Evolutionary conservation across 2,113 vertebrate species (phyloP).

Genomic region (Seriola aureovittata): DNA sequence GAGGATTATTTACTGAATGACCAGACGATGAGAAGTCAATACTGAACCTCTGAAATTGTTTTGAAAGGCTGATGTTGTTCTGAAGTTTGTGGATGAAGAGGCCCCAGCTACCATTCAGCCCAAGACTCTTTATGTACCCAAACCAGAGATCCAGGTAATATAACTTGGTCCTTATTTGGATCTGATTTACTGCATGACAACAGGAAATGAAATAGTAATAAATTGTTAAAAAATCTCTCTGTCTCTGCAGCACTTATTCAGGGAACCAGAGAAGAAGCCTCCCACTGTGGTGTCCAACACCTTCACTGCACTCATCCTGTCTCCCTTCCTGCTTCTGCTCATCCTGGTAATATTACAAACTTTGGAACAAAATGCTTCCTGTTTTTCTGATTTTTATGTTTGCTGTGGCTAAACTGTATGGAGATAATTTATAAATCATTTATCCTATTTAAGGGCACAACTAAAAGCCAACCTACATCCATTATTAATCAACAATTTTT

Average conservation of each 20-base stretch:
- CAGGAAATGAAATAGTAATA: background rate
- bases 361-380: background rate
- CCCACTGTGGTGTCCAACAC: slow-evolving; percentile 95
- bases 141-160: slow-evolving; percentile 96
- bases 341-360: slow-evolving; percentile 88
- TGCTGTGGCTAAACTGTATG: background rate
- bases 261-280: slow-evolving; percentile 98
- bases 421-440: background rate
- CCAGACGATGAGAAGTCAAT: background rate
- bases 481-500: slow-evolving; percentile 21
- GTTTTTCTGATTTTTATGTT: background rate
- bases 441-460: background rate
- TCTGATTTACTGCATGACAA: background rate
- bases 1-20: background rate
- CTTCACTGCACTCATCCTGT: slow-evolving; percentile 94
- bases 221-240: background rate
- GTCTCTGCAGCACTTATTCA: slow-evolving; percentile 93
- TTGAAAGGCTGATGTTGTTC: slow-evolving; percentile 92
- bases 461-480: background rate
- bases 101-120: slow-evolving; percentile 89
- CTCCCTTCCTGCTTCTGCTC: slow-evolving; percentile 93
- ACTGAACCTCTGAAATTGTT: background rate
- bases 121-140: slow-evolving; percentile 94
- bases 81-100: slow-evolving; percentile 97
- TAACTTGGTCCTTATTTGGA: background rate